Conservation (phyloP, 1,140 invertebrate species). For the Andrena cerasifolii region DNA sequence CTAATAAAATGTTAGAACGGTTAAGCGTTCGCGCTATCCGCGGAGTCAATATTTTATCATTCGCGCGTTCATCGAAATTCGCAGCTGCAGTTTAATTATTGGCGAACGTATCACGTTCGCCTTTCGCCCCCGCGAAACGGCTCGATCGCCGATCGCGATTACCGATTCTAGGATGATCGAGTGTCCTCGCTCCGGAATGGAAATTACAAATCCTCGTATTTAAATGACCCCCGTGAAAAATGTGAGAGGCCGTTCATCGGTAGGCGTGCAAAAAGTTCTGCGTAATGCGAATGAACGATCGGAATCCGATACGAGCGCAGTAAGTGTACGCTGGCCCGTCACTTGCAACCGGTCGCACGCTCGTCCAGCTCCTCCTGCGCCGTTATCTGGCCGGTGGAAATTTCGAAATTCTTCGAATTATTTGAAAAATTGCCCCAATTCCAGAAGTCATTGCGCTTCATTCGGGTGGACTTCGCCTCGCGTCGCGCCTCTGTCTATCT, state of each 20-base stretch:
- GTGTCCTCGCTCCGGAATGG: background rate
- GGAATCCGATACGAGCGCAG: constrained; percentile 27
- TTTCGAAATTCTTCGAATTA: constrained; percentile 14
- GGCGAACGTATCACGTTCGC: background rate
- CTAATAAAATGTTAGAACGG: background rate
- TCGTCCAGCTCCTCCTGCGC: background rate
- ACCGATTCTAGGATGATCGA: constrained; percentile 2
- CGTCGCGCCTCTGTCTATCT: background rate
- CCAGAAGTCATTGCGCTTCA: background rate
- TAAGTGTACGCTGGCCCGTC: constrained; percentile 30
- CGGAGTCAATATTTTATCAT: background rate
- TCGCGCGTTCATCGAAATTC: background rate
- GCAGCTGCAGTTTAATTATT: background rate
- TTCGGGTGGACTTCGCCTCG: background rate
- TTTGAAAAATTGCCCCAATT: constrained; percentile 13
- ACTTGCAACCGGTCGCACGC: constrained; percentile 44
- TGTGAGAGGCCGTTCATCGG: constrained; percentile 14
- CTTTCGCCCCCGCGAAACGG: background rate
- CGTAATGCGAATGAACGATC: constrained; percentile 41
- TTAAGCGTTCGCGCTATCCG: background rate
- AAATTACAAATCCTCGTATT: constrained; percentile 35
- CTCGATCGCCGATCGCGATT: background rate
- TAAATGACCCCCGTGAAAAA: constrained; percentile 14
- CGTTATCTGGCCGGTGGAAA: background rate
- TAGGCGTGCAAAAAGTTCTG: constrained; percentile 29